A percentile compares a stretch with the other conserved stretches of the same genome.
Evolutionary conservation across 2,113 vertebrate species (phyloP).

Genomic region (Callipepla californica): DNA sequence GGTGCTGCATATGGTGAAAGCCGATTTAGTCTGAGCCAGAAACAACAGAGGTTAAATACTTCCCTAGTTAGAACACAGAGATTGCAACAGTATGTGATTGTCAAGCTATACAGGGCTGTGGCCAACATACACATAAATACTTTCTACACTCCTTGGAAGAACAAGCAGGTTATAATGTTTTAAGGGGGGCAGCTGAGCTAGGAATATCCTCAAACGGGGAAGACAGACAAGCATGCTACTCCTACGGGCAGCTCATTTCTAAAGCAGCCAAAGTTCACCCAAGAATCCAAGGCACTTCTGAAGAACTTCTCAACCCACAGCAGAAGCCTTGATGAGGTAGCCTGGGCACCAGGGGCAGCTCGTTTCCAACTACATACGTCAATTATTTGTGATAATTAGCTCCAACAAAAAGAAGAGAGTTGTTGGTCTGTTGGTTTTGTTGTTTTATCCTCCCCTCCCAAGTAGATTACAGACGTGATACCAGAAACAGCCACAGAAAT

Average conservation of each 20-base stretch:
- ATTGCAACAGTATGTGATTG: not conserved
- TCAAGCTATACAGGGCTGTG: not conserved
- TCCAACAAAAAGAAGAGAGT: not conserved
- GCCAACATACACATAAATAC: not conserved
- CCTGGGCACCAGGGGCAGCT: not conserved
- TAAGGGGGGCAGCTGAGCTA: conserved; percentile 15
- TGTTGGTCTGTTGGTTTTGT: not conserved
- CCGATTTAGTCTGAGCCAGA: conserved; percentile 30
- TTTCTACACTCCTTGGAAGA: not conserved
- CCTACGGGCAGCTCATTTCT: not conserved
- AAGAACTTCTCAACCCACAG: not conserved
- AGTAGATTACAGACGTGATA: not conserved
- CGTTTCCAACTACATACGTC: not conserved
- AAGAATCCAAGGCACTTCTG: not conserved
- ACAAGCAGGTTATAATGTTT: not conserved
- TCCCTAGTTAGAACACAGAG: conserved; percentile 25
- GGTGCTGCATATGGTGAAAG: conserved; percentile 28
- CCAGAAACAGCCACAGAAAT: not conserved
- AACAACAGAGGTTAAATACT: conserved; percentile 45
- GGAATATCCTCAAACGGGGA: not conserved
- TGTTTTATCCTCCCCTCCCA: not conserved
- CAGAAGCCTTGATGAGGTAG: not conserved
- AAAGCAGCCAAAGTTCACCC: not conserved
- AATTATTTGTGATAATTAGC: not conserved
- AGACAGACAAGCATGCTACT: not conserved